Evolutionary conservation across 2,888 invertebrate species (phyloP).

Genomic region (Epinotia ramella): DNA sequence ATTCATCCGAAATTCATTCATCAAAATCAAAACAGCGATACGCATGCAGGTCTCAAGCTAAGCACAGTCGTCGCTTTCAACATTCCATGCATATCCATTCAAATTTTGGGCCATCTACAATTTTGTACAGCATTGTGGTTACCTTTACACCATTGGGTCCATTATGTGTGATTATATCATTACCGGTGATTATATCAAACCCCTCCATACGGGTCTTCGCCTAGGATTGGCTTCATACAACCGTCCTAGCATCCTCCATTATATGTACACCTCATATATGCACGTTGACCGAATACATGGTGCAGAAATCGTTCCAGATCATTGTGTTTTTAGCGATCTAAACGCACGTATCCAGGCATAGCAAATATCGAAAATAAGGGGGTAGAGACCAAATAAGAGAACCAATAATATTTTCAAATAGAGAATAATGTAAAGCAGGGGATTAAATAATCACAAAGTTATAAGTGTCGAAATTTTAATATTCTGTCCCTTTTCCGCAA

Average conservation of each 20-base stretch:
- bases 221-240: conserved; percentile 2
- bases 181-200: conserved; percentile 21
- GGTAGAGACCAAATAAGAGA: no score
- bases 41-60: neutral
- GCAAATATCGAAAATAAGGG: no score
- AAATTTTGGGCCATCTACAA: conserved; percentile 7
- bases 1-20: neutral
- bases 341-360: no score
- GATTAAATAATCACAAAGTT: no score
- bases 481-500: no score
- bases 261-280: conserved; percentile 27
- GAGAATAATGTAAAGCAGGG: no score
- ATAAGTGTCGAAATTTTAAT: no score
- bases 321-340: neutral
- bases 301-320: neutral
- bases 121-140: neutral
- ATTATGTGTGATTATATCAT: conserved; percentile 8
- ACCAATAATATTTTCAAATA: no score
- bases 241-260: conserved; percentile 7
- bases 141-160: conserved; percentile 7
- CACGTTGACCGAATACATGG: conserved; percentile 29
- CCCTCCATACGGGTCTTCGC: conserved; percentile 7
- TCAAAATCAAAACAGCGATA: neutral
- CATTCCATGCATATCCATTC: conserved; percentile 4
- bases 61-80: neutral